Evolutionary conservation across 64 coral and sea anemone species (phyloP).

Genomic region (Platygyra sinensis): DNA sequence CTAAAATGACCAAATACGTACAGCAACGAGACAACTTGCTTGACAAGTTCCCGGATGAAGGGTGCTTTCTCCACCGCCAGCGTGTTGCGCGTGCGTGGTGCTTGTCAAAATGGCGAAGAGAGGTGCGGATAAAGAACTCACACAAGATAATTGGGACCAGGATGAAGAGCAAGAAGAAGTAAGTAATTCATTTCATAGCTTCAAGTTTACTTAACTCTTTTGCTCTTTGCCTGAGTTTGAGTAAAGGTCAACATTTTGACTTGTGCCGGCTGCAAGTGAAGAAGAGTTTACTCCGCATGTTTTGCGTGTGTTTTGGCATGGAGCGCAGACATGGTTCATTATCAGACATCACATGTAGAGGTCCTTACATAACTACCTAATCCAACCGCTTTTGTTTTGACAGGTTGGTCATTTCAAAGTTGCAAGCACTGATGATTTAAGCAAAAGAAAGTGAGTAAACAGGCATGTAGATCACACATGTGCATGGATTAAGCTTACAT

Average conservation of each 20-base stretch:
- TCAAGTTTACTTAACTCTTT: not conserved
- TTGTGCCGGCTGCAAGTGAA: not conserved
- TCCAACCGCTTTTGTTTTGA: not conserved
- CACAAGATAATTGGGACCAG: constrained; percentile 87
- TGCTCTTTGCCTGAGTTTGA: not conserved
- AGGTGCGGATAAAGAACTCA: constrained; percentile 73
- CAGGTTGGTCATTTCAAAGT: constrained; percentile 70
- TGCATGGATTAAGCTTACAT: too few species aligned
- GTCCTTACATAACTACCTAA: not conserved
- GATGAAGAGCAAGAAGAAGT: constrained; percentile 83
- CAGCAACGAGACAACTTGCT: constrained; percentile 30
- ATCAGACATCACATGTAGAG: not conserved
- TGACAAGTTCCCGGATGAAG: constrained; percentile 27
- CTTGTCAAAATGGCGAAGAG: constrained; percentile 72
- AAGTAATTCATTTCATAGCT: not conserved
- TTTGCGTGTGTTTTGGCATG: not conserved
- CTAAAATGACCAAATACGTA: constrained; percentile 46
- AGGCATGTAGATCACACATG: too few species aligned
- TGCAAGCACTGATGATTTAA: constrained; percentile 68
- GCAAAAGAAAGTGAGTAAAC: constrained; percentile 39
- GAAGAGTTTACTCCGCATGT: not conserved
- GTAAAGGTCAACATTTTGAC: not conserved
- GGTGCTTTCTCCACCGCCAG: constrained; percentile 3
- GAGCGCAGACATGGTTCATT: not conserved
- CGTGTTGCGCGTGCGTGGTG: not conserved